Percentiles rank a stretch among this genome's conserved stretches.
Conservation (phyloP, 2,113 vertebrate genomes). For the Hirundichthys speculiger region DNA sequence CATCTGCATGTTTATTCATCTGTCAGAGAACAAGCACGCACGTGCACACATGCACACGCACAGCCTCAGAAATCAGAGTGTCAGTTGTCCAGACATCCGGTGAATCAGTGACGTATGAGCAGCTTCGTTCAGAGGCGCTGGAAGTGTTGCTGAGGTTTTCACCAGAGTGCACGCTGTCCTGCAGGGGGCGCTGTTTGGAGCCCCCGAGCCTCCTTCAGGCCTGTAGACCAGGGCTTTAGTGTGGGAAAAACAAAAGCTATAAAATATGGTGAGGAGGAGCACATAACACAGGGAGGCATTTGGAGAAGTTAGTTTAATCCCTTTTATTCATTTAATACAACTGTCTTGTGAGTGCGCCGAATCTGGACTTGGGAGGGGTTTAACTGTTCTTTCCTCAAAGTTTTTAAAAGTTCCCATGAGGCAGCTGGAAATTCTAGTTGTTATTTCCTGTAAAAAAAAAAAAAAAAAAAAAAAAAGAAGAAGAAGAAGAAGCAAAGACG, state of each 20-base stretch:
- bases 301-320: neutral
- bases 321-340: too few relatives aligned
- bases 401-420: too few relatives aligned
- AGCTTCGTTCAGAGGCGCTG: slow-evolving; percentile 69
- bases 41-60: slow-evolving; percentile 24
- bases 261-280: neutral
- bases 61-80: slow-evolving; percentile 29
- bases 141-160: slow-evolving; percentile 62
- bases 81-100: slow-evolving; percentile 41
- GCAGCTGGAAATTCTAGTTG: too few relatives aligned
- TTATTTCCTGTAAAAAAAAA: too few relatives aligned
- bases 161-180: slow-evolving; percentile 22
- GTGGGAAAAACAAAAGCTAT: slow-evolving; percentile 1
- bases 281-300: neutral
- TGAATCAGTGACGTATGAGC: slow-evolving; percentile 56
- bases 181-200: too few relatives aligned
- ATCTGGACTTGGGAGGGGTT: too few relatives aligned
- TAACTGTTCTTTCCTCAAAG: too few relatives aligned
- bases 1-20: slow-evolving; percentile 69
- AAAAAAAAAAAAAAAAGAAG: too few relatives aligned
- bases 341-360: too few relatives aligned
- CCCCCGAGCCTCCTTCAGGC: too few relatives aligned
- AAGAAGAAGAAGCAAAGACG: too few relatives aligned
- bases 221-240: slow-evolving; percentile 31
- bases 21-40: slow-evolving; percentile 58